Evolutionary conservation across 53 echinoderm and acorn worm genomes (phyloP).

Genomic region (Glandiceps talaboti): DNA sequence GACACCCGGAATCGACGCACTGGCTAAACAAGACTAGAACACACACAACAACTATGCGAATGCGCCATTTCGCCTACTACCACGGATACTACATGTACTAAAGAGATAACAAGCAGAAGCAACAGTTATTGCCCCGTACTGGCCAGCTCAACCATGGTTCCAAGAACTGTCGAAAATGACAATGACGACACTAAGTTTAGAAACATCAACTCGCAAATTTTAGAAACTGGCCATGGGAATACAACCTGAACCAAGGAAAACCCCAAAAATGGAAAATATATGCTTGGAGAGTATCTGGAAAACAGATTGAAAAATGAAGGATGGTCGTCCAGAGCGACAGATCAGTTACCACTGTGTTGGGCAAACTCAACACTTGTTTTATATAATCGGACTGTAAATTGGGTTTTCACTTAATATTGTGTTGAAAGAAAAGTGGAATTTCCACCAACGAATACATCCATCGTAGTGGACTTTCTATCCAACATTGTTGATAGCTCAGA

Average conservation of each 20-base stretch:
- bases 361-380: conserved; percentile 7
- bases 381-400: background rate
- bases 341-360: conserved; percentile 12
- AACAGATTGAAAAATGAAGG: background rate
- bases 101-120: conserved; percentile 15
- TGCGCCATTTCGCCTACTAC: conserved; percentile 26
- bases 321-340: conserved; percentile 14
- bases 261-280: conserved; percentile 10
- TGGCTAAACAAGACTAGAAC: conserved; percentile 23
- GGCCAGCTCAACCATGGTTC: conserved; percentile 36
- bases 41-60: conserved; percentile 26
- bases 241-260: conserved; percentile 7
- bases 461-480: conserved; percentile 11
- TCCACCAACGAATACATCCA: conserved; percentile 4
- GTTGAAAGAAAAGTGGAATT: conserved; percentile 1
- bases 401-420: background rate
- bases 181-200: conserved; percentile 16
- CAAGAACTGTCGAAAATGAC: conserved; percentile 6
- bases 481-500: conserved; percentile 5
- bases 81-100: conserved; percentile 3
- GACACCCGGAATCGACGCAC: conserved; percentile 26
- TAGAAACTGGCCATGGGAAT: conserved; percentile 8
- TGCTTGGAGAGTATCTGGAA: conserved; percentile 22
- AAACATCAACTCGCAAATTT: conserved; percentile 7
- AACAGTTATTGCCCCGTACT: conserved; percentile 34